These are phyloP conservation scores for Panulirus ornatus DNA, from an alignment of 1,140 invertebrate genomes.

Conservation along the genomic window DNA sequence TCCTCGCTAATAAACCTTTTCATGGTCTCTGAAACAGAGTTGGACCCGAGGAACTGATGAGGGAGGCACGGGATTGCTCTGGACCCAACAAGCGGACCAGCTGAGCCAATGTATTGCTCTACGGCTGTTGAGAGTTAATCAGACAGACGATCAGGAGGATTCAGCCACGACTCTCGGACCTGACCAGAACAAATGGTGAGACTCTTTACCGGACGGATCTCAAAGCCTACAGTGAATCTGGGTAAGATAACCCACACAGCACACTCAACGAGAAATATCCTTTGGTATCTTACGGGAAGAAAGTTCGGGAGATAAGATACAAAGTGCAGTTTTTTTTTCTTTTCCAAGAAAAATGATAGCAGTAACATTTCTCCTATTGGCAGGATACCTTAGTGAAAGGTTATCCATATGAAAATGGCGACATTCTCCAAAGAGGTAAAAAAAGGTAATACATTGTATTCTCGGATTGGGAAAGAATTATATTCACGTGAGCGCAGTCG, in stretches of 20 bases:
- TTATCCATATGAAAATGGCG: too few relatives aligned
- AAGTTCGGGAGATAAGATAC: too few relatives aligned
- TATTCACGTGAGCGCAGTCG: too few relatives aligned
- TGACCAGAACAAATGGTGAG: constrained; percentile 1
- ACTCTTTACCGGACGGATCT: constrained; percentile 2
- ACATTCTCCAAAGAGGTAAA: too few relatives aligned
- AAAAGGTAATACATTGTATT: too few relatives aligned
- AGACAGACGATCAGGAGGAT: constrained; percentile 13
- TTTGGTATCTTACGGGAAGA: too few relatives aligned
- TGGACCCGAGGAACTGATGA: neutral
- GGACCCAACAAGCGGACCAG: constrained; percentile 3
- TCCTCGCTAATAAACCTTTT: neutral
- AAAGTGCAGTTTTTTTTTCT: too few relatives aligned
- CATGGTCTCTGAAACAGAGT: neutral
- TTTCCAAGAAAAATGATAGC: too few relatives aligned
- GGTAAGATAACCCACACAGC: neutral
- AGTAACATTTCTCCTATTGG: too few relatives aligned
- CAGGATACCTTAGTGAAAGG: too few relatives aligned
- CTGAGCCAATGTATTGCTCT: constrained; percentile 16
- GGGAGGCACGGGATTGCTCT: neutral
- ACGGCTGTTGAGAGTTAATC: constrained; percentile 11
- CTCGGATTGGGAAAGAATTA: too few relatives aligned
- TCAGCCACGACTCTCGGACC: constrained; percentile 5
- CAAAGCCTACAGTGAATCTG: constrained; percentile 6
- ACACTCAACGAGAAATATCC: neutral